Base-by-base conservation (phyloP, 1,140 invertebrate genomes). In the Campoletis sonorensis region DNA sequence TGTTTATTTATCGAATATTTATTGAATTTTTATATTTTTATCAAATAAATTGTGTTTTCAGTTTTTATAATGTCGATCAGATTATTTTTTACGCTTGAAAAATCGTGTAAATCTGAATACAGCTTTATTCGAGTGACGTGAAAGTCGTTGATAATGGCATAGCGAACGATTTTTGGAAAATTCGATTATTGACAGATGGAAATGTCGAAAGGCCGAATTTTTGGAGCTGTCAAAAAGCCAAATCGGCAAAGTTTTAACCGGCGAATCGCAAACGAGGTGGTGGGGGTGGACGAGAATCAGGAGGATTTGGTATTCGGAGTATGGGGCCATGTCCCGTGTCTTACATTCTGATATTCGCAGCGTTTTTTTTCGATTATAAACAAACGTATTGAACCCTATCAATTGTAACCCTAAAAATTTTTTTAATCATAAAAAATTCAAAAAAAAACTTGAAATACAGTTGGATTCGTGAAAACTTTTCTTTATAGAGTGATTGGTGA, bases 321-420 rank as follows among this genome's bases (percentile, higher is more conserved):
- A 89, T 89, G 88, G 87, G 80, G 75, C 82, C 81, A 88, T 86
- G 86, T 82, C 82, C 81, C 54, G 40, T 84, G 68, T 86, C 70
- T 76, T 83, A 86, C 23, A 33, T 88, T 79, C 54, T 85, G 61
- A 72, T 86, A 79, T 37, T 86, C 78, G 23, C 70, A 61, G 51
- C 75, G 21, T 68, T 33, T 64, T 78, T 80, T 61, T 37, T 79
- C 68, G 64, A 70, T 83, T 75, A 81, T 7, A 83, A 70, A 40
- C 23, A 76, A 73, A 85, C 83, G 88, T 88, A 84, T 30, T 49
- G 37, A 18, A 8, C 49, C 0, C 23, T 21, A 37, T 45, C 18
- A 27, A n/a, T 71, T 23, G 33, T 21, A 76, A 76, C 70, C 70
- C 21, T 26, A n/a, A 49, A 64, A 67, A 33, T n/a, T 33, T 23